Conservation (phyloP, 2,113 vertebrate species). For the Hyperopisus bebe region DNA sequence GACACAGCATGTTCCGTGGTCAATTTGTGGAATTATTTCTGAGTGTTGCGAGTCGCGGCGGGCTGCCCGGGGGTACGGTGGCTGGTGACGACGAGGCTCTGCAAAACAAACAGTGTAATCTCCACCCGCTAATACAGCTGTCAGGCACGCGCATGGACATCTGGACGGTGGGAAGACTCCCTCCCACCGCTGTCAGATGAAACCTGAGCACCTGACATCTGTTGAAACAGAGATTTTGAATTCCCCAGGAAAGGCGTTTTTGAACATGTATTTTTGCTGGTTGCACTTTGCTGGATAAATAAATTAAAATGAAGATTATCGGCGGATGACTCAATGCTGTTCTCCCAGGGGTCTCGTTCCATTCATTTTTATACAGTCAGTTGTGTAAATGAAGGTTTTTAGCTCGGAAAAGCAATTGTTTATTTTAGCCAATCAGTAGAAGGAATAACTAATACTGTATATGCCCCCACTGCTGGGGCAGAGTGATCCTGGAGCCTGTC, state of each 20-base stretch:
- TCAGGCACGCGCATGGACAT: conserved; percentile 23
- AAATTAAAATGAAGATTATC: not conserved
- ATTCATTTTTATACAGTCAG: not conserved
- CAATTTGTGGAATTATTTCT: conserved; percentile 11
- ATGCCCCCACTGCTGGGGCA: not conserved
- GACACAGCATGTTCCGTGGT: not conserved
- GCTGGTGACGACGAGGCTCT: not conserved
- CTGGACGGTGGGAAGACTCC: conserved; percentile 10
- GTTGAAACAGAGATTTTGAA: not conserved
- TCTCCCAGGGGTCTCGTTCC: not conserved
- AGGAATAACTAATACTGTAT: not conserved
- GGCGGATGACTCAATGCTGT: not conserved
- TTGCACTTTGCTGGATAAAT: not conserved
- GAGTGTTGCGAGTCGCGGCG: not conserved
- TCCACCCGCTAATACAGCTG: conserved; percentile 34
- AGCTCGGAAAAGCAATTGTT: not conserved
- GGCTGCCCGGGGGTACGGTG: not conserved
- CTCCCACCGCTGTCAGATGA: not conserved
- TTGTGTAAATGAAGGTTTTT: not conserved
- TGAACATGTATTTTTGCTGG: not conserved
- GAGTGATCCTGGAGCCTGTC: not conserved
- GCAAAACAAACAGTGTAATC: conserved; percentile 30
- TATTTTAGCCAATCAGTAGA: not conserved
- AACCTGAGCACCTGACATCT: not conserved
- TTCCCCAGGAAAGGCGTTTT: not conserved